Percentiles rank a stretch among this genome's conserved stretches.
Conservation (phyloP, 2,797 vertebrate species). For the Kryptopterus vitreolus region DNA sequence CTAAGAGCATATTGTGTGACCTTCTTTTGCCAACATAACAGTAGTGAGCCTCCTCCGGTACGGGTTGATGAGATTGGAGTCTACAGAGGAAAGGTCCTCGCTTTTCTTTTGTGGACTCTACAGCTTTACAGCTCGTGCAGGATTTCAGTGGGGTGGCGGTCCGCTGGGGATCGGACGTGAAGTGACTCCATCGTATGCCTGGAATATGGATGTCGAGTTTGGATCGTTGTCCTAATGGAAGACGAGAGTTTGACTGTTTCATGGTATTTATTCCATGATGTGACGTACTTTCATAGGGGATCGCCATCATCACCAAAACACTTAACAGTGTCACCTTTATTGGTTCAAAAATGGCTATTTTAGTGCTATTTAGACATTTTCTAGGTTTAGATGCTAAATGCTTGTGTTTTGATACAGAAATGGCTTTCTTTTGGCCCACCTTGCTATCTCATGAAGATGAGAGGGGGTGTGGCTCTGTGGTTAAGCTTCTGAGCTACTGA, state of each 20-base stretch:
- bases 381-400: background rate
- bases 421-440: background rate
- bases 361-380: background rate
- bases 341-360: background rate
- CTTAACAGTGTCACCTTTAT: background rate
- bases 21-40: background rate
- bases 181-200: background rate
- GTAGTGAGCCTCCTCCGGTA: background rate
- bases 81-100: background rate
- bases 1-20: background rate
- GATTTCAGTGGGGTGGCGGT: background rate
- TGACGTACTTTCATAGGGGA: background rate
- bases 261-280: conserved; percentile 1
- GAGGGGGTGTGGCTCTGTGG: no score
- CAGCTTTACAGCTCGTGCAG: background rate
- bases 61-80: conserved; percentile 1
- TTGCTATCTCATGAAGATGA: background rate
- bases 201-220: background rate
- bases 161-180: background rate
- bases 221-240: background rate
- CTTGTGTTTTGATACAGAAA: background rate
- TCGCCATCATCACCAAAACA: background rate
- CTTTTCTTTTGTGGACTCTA: background rate
- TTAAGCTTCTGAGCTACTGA: no score
- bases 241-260: background rate